These are phyloP conservation scores for Meiosimyza platycephala DNA, from an alignment of 2,888 invertebrate species.

Conservation along the genomic window DNA sequence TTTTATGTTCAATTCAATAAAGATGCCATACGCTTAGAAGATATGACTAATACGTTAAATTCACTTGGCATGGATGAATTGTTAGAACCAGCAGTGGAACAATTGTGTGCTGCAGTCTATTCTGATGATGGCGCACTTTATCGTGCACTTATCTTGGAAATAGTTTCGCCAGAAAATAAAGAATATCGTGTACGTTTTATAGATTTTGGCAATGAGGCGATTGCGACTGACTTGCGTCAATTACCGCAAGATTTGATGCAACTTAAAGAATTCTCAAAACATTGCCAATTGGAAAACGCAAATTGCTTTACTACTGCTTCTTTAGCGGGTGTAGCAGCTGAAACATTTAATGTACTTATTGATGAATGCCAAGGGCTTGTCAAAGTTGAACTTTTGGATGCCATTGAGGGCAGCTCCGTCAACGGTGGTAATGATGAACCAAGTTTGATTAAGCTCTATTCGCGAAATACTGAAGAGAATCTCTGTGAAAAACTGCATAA, in stretches of 20 bases:
- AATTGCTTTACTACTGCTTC: constrained; percentile 46
- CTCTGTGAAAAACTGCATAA: constrained; percentile 56
- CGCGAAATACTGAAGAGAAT: constrained; percentile 53
- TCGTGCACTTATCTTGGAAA: constrained; percentile 84
- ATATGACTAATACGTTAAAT: constrained; percentile 65
- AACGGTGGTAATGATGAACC: constrained; percentile 41
- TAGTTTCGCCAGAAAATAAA: constrained; percentile 67
- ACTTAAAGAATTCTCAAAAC: constrained; percentile 71
- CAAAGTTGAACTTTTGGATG: constrained; percentile 54
- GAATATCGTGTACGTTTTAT: constrained; percentile 80
- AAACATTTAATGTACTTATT: constrained; percentile 56
- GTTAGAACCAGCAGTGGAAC: constrained; percentile 57
- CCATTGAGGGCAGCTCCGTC: constrained; percentile 22
- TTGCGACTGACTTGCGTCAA: constrained; percentile 70
- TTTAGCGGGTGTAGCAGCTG: constrained; percentile 45
- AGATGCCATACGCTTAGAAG: constrained; percentile 69
- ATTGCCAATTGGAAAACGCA: constrained; percentile 73
- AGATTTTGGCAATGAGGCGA: constrained; percentile 75
- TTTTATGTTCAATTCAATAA: constrained; percentile 83
- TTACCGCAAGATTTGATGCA: constrained; percentile 72
- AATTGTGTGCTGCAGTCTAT: constrained; percentile 81
- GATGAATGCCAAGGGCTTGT: constrained; percentile 58
- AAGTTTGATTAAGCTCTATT: constrained; percentile 54
- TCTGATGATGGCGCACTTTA: constrained; percentile 88
- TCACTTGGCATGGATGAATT: constrained; percentile 45